Conservation (phyloP, 2,113 vertebrate species). For the Periophthalmodon schlosseri region DNA sequence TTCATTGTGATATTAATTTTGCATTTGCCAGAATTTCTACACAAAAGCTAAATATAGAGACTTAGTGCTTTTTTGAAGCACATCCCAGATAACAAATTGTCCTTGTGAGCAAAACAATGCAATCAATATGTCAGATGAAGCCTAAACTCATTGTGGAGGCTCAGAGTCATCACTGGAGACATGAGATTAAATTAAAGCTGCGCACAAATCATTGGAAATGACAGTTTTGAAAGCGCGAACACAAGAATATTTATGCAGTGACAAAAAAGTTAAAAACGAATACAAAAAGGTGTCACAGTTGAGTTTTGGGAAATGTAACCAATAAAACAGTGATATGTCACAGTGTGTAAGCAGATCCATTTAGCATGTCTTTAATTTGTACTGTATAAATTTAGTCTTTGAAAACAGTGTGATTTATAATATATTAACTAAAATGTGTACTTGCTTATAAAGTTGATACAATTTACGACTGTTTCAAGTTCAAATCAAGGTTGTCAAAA, state of each 20-base stretch:
- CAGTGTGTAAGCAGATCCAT: conserved; percentile 15
- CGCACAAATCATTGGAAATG: conserved; percentile 50
- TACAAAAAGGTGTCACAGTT: conserved; percentile 20
- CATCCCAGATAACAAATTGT: conserved; percentile 35
- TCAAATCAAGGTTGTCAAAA: not conserved
- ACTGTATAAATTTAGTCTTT: not conserved
- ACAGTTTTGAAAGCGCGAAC: conserved; percentile 42
- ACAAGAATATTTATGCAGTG: conserved; percentile 31
- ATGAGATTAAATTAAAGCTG: conserved; percentile 37
- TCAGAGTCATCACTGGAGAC: conserved; percentile 36
- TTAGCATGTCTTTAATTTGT: not conserved
- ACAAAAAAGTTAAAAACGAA: conserved; percentile 33
- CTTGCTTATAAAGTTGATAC: not conserved
- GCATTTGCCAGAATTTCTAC: not conserved
- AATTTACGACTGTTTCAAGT: not conserved
- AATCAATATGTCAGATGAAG: conserved; percentile 47
- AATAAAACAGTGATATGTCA: conserved; percentile 46
- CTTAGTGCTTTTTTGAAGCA: conserved; percentile 8
- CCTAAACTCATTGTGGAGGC: conserved; percentile 41
- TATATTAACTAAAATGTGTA: not conserved
- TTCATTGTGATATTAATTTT: not conserved
- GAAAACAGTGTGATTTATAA: not conserved
- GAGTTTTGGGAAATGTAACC: conserved; percentile 38
- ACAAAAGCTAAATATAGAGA: not conserved
- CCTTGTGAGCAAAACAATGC: conserved; percentile 29